Base-by-base conservation (phyloP, 1,140 invertebrate species). In the Megathymus violae region DNA sequence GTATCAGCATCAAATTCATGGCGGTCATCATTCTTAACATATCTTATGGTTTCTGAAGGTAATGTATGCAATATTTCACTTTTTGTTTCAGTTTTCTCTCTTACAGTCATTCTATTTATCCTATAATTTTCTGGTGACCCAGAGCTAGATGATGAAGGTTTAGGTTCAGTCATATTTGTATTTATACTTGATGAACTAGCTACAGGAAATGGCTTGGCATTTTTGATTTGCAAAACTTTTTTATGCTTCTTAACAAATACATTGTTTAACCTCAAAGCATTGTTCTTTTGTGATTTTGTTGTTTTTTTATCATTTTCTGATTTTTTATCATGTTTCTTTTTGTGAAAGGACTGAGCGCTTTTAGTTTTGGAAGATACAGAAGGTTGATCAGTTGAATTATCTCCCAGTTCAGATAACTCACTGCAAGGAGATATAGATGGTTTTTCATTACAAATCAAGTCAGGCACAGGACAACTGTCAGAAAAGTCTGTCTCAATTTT, bases 401-500 rank as follows among this genome's bases (percentile, higher is more conserved):
- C 85, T 16, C 83, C 81, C 51, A 77, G 69, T 43, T 90, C 88
- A 15, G 91, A 82, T 72, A 91, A 66, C 80, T 92, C 74, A 89
- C 80, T 78, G 88, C 89, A 74, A 67, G 93, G 90, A 36, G 90
- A 92, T 69, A 91, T 89, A 7, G 90, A 91, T 25, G 88, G 83
- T 56, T 92, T 92, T 59, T 92, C 89, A 69, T 91, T 91, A 65
- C 89, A 91, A 60, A 89, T 91, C 48, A 91, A 76, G 70, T 92
- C 90, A 54, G 89, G 89, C 25, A 91, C 77, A 13, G 86, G 79
- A 68, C 81, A 88, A 61, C 84, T 88, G 44, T 91, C 88, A 9
- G 81, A 78, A 75, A 75, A 88, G 22, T 91, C 88, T 17, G 74
- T 76, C 16, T 88, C 83, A 47, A 89, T 71, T 70, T 88, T 88